Conservation (phyloP, 2,888 invertebrate species). For the Syrista parreyssii region DNA sequence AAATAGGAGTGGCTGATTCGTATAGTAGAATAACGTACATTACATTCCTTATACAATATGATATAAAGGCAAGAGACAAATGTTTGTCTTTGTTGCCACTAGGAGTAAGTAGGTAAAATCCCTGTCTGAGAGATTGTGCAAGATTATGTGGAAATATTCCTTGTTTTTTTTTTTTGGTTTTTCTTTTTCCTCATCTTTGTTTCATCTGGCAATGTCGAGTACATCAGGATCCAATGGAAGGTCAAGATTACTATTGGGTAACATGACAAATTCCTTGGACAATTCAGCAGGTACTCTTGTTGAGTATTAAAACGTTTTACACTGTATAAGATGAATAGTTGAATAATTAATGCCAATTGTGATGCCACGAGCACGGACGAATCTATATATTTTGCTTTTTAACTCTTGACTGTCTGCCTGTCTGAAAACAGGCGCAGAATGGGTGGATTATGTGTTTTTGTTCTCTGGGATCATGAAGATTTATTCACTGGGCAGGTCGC, state of each 20-base stretch:
- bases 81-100: not conserved
- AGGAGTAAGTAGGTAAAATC: conserved; percentile 9
- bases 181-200: not conserved
- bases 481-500: conserved; percentile 54
- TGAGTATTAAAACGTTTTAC: not conserved
- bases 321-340: not conserved
- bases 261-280: not conserved
- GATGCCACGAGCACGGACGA: not conserved
- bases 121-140: not conserved
- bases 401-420: not conserved
- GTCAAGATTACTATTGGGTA: not conserved
- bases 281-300: not conserved
- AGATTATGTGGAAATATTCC: not conserved
- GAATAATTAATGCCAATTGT: not conserved
- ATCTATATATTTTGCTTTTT: not conserved
- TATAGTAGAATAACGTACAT: not conserved
- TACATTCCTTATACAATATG: not conserved
- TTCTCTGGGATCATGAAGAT: not conserved
- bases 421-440: not conserved
- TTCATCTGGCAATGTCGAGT: not conserved
- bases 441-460: not conserved
- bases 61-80: not conserved
- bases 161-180: not conserved
- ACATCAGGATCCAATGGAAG: not conserved
- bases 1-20: not conserved